Conservation (phyloP, 2,113 vertebrate species). For the Cynopterus brachyotis region DNA sequence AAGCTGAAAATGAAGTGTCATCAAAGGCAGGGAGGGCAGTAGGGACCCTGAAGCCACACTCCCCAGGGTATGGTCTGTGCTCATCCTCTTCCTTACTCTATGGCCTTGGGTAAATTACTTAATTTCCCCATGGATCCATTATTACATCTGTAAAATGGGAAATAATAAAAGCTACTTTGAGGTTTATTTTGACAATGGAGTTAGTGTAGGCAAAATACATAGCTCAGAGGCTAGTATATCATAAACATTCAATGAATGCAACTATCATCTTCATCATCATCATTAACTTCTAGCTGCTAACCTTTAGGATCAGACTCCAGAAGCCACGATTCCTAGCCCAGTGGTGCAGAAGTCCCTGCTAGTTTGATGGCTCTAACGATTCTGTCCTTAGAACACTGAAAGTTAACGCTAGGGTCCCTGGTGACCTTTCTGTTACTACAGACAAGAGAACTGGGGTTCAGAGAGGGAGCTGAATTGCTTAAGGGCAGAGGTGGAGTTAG, state of each 20-base stretch:
- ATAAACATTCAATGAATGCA: background rate
- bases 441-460: background rate
- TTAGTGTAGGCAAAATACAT: background rate
- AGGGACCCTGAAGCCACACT: background rate
- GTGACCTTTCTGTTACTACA: background rate
- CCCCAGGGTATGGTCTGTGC: background rate
- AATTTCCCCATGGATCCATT: background rate
- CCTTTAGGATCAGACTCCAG: background rate
- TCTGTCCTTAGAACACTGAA: background rate
- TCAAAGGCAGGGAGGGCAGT: background rate
- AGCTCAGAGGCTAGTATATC: background rate
- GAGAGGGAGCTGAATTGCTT: background rate
- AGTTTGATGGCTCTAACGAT: background rate
- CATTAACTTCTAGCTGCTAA: background rate
- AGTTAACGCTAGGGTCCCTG: background rate
- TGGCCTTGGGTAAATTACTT: background rate
- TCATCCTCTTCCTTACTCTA: background rate
- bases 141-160: background rate
- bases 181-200: slow-evolving; percentile 32
- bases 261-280: no score
- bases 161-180: background rate
- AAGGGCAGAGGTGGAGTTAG: background rate
- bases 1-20: background rate
- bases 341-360: background rate
- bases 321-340: background rate